Conservation (phyloP, 2,888 invertebrate species). For the Perizoma flavofasciatum region DNA sequence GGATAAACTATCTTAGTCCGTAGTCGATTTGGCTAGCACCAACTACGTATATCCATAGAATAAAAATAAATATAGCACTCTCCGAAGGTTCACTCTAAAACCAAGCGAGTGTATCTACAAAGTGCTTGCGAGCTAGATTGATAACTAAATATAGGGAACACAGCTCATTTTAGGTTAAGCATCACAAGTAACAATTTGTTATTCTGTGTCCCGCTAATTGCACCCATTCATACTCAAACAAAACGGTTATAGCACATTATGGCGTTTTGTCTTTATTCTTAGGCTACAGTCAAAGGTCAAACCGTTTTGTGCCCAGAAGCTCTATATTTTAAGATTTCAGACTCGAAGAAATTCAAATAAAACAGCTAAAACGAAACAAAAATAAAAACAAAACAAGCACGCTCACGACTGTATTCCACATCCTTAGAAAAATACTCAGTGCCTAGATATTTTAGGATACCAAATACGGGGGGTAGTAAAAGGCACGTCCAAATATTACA, state of each 20-base stretch:
- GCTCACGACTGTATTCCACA: background rate
- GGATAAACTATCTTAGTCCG: background rate
- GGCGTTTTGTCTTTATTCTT: conserved; percentile 41
- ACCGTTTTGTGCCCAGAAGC: conserved; percentile 8
- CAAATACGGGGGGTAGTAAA: no score
- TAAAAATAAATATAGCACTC: conserved; percentile 1
- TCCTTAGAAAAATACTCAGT: no score
- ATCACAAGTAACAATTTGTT: conserved; percentile 4
- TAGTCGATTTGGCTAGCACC: conserved; percentile 3
- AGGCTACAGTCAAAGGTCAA: conserved; percentile 27
- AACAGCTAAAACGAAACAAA: background rate
- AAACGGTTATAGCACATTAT: conserved; percentile 46
- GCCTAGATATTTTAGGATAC: no score
- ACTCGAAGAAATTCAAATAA: background rate
- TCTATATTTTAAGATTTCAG: background rate
- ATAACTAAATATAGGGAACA: background rate
- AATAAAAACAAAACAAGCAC: no score
- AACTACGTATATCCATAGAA: conserved; percentile 6
- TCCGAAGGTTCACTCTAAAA: no score
- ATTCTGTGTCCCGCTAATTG: conserved; percentile 50
- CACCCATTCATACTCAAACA: conserved; percentile 51
- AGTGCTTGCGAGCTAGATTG: background rate
- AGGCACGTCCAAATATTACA: no score
- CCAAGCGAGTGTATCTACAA: no score
- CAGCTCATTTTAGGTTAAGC: conserved; percentile 2